Evolutionary conservation across 1,140 invertebrate species (phyloP).

Genomic region (Eciton burchellii): DNA sequence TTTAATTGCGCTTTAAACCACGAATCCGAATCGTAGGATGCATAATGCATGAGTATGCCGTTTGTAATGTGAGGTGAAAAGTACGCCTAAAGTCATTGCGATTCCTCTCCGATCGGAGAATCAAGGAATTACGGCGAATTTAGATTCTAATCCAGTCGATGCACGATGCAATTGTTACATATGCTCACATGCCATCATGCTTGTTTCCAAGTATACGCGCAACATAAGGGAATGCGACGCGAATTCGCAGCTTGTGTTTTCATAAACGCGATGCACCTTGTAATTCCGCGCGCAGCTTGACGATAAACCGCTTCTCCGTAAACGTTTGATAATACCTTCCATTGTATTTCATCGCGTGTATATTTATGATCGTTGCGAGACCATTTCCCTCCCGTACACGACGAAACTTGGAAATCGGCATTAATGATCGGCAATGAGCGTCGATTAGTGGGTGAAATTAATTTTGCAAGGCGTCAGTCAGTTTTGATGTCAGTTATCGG

Average conservation of each 20-base stretch:
- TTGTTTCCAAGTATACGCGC: slow-evolving; percentile 66
- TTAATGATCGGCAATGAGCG: too few relatives aligned
- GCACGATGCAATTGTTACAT: slow-evolving; percentile 74
- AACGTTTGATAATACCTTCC: too few relatives aligned
- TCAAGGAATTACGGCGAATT: slow-evolving; percentile 73
- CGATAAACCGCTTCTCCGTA: not conserved
- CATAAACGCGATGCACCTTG: not conserved
- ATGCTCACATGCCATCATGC: slow-evolving; percentile 74
- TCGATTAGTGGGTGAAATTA: too few relatives aligned
- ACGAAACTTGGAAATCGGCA: too few relatives aligned
- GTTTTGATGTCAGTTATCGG: too few relatives aligned
- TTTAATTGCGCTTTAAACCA: slow-evolving; percentile 57
- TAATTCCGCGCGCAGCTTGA: not conserved
- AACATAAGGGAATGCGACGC: slow-evolving; percentile 56
- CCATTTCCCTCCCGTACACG: too few relatives aligned
- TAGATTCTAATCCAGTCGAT: slow-evolving; percentile 71
- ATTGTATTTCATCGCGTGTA: not conserved
- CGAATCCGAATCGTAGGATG: slow-evolving; percentile 55
- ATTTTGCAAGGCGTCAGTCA: too few relatives aligned
- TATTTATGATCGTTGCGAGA: not conserved
- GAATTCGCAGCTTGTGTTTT: slow-evolving; percentile 32
- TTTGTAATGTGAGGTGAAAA: slow-evolving; percentile 70
- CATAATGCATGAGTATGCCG: slow-evolving; percentile 61
- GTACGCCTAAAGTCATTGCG: slow-evolving; percentile 68
- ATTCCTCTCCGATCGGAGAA: slow-evolving; percentile 70